Evolutionary conservation across 1,140 invertebrate genomes (phyloP).

Genomic region (Yoshiicerus persimilis): DNA sequence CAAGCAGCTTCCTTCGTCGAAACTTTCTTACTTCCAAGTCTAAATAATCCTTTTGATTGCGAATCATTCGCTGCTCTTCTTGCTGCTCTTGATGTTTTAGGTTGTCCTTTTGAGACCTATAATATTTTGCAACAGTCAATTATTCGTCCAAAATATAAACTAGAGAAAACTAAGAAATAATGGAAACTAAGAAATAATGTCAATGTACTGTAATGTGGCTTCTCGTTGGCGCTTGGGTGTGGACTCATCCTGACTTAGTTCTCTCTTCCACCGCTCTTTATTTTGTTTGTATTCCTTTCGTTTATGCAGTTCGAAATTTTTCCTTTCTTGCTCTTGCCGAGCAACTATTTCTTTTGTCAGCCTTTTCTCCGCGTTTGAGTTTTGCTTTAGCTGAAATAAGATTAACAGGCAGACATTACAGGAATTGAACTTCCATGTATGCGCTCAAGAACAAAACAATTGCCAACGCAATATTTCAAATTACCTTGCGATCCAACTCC

Average conservation of each 20-base stretch:
- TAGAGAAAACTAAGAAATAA: neutral
- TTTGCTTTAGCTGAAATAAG: conserved; percentile 62
- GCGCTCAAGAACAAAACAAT: too few relatives aligned
- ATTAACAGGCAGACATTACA: too few relatives aligned
- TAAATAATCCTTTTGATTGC: conserved; percentile 86
- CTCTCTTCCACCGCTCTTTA: conserved; percentile 94
- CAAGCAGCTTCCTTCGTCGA: conserved; percentile 82
- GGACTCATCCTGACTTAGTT: conserved; percentile 84
- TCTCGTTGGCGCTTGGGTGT: conserved; percentile 90
- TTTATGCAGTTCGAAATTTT: conserved; percentile 84
- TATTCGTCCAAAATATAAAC: too few relatives aligned
- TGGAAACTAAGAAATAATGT: neutral
- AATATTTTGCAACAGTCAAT: too few relatives aligned
- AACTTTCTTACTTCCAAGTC: conserved; percentile 92
- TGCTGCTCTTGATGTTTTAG: conserved; percentile 87
- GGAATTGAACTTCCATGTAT: too few relatives aligned
- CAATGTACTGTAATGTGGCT: conserved; percentile 75
- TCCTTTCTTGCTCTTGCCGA: conserved; percentile 86
- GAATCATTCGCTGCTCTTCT: conserved; percentile 80
- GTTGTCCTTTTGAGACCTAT: conserved; percentile 84
- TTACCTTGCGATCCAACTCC: conserved; percentile 80
- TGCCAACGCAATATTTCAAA: neutral
- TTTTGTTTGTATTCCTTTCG: conserved; percentile 98
- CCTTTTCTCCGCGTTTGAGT: conserved; percentile 85
- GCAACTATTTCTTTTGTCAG: conserved; percentile 86